Evolutionary conservation across 2,113 vertebrate species (phyloP).

Genomic region (Toxostoma redivivum): DNA sequence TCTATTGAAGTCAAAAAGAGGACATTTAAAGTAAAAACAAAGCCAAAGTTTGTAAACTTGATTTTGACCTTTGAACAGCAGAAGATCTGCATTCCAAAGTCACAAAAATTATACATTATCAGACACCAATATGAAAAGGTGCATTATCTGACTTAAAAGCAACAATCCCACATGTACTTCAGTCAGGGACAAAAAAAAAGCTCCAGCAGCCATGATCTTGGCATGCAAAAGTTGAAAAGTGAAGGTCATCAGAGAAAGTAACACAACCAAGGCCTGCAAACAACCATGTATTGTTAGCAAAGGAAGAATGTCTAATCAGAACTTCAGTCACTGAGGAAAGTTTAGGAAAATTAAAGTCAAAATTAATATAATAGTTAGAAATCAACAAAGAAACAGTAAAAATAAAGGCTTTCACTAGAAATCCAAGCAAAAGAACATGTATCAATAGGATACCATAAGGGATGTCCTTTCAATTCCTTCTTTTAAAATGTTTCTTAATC

Average conservation of each 20-base stretch:
- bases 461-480: neutral
- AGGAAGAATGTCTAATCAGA: neutral
- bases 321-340: neutral
- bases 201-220: neutral
- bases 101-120: neutral
- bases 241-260: neutral
- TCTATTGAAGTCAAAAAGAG: neutral
- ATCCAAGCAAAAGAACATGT: neutral
- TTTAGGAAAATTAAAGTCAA: neutral
- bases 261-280: neutral
- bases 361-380: neutral
- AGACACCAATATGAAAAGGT: neutral
- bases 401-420: neutral
- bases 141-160: neutral
- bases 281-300: accelerated
- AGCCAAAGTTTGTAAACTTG: neutral
- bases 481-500: neutral
- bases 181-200: neutral
- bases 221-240: neutral
- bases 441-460: neutral
- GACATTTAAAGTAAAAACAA: neutral
- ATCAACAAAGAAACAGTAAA: neutral
- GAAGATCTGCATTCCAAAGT: neutral
- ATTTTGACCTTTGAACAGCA: neutral
- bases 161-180: neutral